Conservation (phyloP, 2,888 invertebrate genomes). For the Melieria crassipennis region DNA sequence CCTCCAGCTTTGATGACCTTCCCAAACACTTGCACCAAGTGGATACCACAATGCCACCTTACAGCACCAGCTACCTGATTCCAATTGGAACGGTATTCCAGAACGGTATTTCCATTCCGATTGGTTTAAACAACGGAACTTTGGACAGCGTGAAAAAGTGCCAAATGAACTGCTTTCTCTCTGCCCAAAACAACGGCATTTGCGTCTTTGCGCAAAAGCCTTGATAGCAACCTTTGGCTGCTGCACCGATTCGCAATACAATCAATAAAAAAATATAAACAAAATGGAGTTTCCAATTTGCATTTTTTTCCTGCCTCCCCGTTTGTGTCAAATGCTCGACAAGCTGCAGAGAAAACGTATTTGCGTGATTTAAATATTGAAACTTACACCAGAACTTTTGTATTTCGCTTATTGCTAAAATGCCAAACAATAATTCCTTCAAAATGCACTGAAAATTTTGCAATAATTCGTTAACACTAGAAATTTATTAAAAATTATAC, state of each 20-base stretch:
- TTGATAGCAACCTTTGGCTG: no score
- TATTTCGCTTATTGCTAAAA: slow-evolving; percentile 36
- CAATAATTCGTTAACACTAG: slow-evolving; percentile 36
- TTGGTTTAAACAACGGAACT: no score
- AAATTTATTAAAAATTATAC: slow-evolving; percentile 38
- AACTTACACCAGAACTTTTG: slow-evolving; percentile 33
- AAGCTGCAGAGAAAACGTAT: background rate
- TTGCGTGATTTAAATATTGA: slow-evolving; percentile 16
- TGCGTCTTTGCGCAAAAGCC: no score
- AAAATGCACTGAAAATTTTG: slow-evolving; percentile 42
- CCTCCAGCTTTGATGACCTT: no score
- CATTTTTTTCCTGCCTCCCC: background rate
- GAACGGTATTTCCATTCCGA: no score
- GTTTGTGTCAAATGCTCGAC: slow-evolving; percentile 15
- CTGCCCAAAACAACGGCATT: no score
- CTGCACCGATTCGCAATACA: background rate
- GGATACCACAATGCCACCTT: no score
- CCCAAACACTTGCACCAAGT: no score
- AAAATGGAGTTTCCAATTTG: slow-evolving; percentile 38
- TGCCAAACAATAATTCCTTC: slow-evolving; percentile 32
- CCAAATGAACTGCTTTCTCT: no score
- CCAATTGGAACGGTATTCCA: no score
- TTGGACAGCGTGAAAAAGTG: no score
- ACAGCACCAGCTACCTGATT: no score
- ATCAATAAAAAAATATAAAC: slow-evolving; percentile 26